Evolutionary conservation across 2,113 vertebrate genomes (phyloP).

Genomic region (Planiliza haematocheilus): DNA sequence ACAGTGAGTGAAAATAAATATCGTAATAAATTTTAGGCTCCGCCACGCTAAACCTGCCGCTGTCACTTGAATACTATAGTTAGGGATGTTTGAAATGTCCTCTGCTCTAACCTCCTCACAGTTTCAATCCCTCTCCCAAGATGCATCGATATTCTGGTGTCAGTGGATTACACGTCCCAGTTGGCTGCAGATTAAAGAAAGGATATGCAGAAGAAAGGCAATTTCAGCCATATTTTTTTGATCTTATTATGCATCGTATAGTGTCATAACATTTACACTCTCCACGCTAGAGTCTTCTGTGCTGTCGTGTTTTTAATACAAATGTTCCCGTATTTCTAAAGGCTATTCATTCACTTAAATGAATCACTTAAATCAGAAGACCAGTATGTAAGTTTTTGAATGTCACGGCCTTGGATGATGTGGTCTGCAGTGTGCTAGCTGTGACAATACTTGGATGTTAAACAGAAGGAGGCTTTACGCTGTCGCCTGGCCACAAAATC

Average conservation of each 20-base stretch:
- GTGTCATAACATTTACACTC: background rate
- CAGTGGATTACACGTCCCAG: slow-evolving; percentile 48
- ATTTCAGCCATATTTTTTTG: slow-evolving; percentile 26
- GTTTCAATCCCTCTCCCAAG: slow-evolving; percentile 55
- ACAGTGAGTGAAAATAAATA: slow-evolving; percentile 61
- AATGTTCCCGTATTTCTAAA: slow-evolving; percentile 32
- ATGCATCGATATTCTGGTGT: slow-evolving; percentile 43
- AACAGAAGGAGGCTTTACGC: slow-evolving; percentile 35
- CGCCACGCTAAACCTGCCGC: slow-evolving; percentile 61
- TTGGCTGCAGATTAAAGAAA: slow-evolving; percentile 58
- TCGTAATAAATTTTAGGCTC: slow-evolving; percentile 61
- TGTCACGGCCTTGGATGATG: slow-evolving; percentile 34
- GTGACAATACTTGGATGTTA: slow-evolving; percentile 36
- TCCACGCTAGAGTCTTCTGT: background rate
- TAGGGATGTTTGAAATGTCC: slow-evolving; percentile 44
- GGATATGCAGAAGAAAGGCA: slow-evolving; percentile 38
- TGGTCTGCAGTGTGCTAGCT: slow-evolving; percentile 16
- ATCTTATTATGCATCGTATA: slow-evolving; percentile 29
- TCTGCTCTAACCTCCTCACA: slow-evolving; percentile 21
- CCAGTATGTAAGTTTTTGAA: slow-evolving; percentile 36
- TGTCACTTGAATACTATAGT: slow-evolving; percentile 57
- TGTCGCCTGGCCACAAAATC: slow-evolving; percentile 13
- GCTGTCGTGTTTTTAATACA: slow-evolving; percentile 11
- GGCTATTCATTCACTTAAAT: slow-evolving; percentile 44
- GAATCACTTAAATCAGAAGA: slow-evolving; percentile 49